Evolutionary conservation across 2,888 invertebrate species (phyloP), one percentile per base, ranked within the genome.

Genomic region (Tridacna gigas): DNA sequence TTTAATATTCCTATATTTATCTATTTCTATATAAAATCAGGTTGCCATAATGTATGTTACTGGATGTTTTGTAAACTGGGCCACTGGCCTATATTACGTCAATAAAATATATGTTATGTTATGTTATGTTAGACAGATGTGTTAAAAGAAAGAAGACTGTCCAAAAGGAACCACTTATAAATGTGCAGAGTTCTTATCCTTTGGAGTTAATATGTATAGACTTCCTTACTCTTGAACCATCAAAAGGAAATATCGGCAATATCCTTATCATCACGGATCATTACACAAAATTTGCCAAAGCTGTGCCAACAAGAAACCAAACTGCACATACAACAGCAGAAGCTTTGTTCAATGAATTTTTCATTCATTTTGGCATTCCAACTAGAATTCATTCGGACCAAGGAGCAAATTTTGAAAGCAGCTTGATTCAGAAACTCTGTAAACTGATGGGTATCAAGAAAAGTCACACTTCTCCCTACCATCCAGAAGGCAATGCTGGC

Each of bases 271-370:
- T 65, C 12, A n/a, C 65, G 11, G 13, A 65, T 65, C 65, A 25
- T 25, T 65, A 65, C 65, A 65, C 65, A 18, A 65, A 22, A 65
- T 65, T 65, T 65, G 65, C 65, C 12, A 18, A 65, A n/a, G 65
- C 65, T 22, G 12, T 65, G 12, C 65, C 65, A 12, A 65, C 65
- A 65, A 65, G n/a, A n/a, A 65, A 65, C 25, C 65, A 65, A 65
- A 18, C 65, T 22, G 11, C 22, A 65, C 12, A 65, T 13, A 65
- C 65, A 12, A 65, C 13, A 18, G 65, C 65, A 18, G 65, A 65
- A 25, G 25, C 65, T 22, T n/a, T 18, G 11, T 65, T 18, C 13
- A 65, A n/a, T 65, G 22, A n/a, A 18, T 65, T 12, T n/a, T 18
- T 65, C n/a, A n/a, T 65, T 65, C 20, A 22, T n/a, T 65, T n/a